Conservation (phyloP, 2,888 invertebrate species). For the Galerucella pusilla region DNA sequence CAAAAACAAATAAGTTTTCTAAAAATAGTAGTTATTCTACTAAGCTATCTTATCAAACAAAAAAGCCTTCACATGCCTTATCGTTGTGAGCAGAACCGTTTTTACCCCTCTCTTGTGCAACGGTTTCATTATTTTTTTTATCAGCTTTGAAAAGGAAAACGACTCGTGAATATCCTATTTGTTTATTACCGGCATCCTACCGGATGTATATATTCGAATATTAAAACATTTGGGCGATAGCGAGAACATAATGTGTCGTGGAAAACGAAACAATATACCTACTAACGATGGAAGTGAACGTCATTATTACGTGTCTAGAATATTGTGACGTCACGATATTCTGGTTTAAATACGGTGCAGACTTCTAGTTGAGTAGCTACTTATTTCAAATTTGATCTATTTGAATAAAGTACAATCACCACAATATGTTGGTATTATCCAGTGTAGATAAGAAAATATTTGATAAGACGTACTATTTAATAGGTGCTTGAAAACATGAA, state of each 20-base stretch:
- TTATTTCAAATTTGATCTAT: neutral
- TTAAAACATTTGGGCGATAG: constrained; percentile 32
- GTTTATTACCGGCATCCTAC: constrained; percentile 24
- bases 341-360: constrained; percentile 41
- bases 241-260: constrained; percentile 21
- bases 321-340: constrained; percentile 49
- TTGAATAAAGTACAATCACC: neutral
- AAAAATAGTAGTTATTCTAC: neutral
- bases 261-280: constrained; percentile 41
- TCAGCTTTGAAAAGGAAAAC: constrained; percentile 13
- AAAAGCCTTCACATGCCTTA: neutral
- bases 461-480: no score
- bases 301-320: constrained; percentile 52
- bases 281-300: constrained; percentile 38
- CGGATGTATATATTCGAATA: constrained; percentile 30
- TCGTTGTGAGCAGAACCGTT: neutral
- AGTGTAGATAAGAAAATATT: no score
- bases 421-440: no score
- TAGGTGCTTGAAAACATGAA: no score
- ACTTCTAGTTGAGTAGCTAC: neutral
- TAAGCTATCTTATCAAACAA: neutral
- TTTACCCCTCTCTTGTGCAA: neutral
- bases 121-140: neutral
- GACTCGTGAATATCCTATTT: constrained; percentile 18
- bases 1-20: neutral